These are phyloP conservation scores for Marcusenius ussheri DNA, from an alignment of 2,113 vertebrate genomes.

Conservation along the genomic window DNA sequence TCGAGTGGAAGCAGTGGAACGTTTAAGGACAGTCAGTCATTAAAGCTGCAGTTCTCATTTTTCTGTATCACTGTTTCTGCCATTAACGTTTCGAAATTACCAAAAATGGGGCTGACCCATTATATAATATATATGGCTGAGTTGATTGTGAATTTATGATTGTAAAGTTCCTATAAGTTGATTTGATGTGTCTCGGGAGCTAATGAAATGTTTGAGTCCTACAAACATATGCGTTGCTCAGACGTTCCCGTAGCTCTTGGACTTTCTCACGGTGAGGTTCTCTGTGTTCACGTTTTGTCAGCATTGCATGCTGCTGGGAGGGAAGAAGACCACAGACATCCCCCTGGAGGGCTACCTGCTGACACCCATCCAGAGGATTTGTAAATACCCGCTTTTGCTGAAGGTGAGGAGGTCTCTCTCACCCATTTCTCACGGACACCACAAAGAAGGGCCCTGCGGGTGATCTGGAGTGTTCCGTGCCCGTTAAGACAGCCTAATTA, in stretches of 20 bases:
- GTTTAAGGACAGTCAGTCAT: not conserved
- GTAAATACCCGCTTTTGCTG: constrained; percentile 94
- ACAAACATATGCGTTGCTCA: not conserved
- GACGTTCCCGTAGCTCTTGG: constrained; percentile 2
- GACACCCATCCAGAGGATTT: constrained; percentile 94
- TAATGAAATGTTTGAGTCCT: not conserved
- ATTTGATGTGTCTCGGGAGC: not conserved
- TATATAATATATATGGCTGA: not conserved
- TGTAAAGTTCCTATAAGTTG: not conserved
- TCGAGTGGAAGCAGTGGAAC: not conserved
- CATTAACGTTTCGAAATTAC: not conserved
- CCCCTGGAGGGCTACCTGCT: constrained; percentile 94
- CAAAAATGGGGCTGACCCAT: not conserved
- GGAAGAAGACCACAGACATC: constrained; percentile 93
- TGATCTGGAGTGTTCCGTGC: not conserved
- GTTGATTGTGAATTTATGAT: not conserved
- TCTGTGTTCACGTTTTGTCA: constrained; percentile 41
- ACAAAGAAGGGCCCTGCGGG: not conserved
- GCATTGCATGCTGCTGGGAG: constrained; percentile 96
- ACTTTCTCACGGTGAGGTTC: not conserved
- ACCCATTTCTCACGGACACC: not conserved
- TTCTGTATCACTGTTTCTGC: not conserved
- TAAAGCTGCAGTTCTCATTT: not conserved
- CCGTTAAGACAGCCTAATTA: not conserved
- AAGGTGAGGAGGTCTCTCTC: constrained; percentile 66